phyloP scores from a whole-genome alignment of 2,113 vertebrate species.

The Apodemus sylvaticus region DNA sequence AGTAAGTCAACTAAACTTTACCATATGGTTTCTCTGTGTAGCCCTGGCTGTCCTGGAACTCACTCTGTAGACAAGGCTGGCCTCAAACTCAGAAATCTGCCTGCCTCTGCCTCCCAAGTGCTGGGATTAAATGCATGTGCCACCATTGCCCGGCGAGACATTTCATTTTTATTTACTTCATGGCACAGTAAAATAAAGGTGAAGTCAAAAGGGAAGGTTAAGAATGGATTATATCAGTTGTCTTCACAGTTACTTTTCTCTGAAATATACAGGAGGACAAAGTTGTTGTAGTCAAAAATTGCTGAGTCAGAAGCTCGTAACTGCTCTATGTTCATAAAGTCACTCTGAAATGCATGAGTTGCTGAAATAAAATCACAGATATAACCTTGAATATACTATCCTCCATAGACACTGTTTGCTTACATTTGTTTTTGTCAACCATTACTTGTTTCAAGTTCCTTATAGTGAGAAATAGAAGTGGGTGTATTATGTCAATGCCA shows the following conservation, averaged over 20 bases:
- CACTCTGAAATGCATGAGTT: not conserved
- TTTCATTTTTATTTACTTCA: not conserved
- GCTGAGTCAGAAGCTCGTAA: not conserved
- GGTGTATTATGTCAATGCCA: not conserved
- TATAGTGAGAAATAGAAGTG: not conserved
- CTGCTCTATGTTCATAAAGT: conserved; percentile 6
- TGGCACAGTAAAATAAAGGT: not conserved
- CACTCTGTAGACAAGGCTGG: too few species aligned
- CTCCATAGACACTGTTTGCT: not conserved
- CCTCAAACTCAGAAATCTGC: too few species aligned
- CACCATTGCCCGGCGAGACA: too few species aligned
- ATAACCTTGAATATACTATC: not conserved
- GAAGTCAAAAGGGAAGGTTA: not conserved
- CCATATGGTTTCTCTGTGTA: too few species aligned
- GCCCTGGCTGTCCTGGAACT: too few species aligned
- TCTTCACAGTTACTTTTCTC: not conserved
- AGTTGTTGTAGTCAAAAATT: not conserved
- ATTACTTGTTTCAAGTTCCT: not conserved
- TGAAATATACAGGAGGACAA: not conserved
- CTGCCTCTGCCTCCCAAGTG: too few species aligned
- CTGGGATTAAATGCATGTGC: too few species aligned
- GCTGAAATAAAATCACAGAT: not conserved
- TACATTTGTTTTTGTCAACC: not conserved
- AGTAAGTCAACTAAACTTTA: not conserved
- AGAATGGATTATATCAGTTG: not conserved